Base-by-base conservation (phyloP, 2,113 vertebrate species). In the Ceyx margarethae region DNA sequence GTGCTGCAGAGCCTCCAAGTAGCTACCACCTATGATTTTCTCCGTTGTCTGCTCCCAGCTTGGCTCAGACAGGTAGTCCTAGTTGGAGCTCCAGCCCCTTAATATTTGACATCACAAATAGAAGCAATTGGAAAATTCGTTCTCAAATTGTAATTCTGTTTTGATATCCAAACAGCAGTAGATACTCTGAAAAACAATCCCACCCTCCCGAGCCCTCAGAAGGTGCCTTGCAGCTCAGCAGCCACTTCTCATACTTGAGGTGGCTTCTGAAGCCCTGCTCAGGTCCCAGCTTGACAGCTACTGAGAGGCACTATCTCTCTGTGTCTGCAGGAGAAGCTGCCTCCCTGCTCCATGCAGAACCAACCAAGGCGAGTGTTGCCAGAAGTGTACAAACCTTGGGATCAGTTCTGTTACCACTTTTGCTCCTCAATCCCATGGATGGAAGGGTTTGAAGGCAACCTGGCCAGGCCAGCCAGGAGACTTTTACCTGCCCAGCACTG, bases 201-300 rank as follows among this genome's bases (percentile, higher is more conserved):
- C 26, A 28, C 3, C 2, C n/a, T 79, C 42, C 35, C 85, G 56
- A 89, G 53, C 21, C 31, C 29, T 29, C 61, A 54, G 25, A 15
- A 6, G 4, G 33, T 0, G 0, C 45, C 18, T 57, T 33, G 21
- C 13, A 80, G 18, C 10, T 10, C 20, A 43, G 22, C 0, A 89
- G 33, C 26, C 18, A 31, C 33, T 64, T 81, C 29, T 68, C 14
- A 57, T 8, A 22, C 11, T 23, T 10, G 51, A 16, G 13, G 17
- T 7, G 7, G n/a, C 35, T 67, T 33, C n/a, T 31, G 5, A 66
- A 50, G 9, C 15, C 31, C 28, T 61, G 25, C 40, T 85, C 46
- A 50, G 6, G 25, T 37, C 64, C 13, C 37, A n/a, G 4, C 19
- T 74, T 8, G 18, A 5, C 3, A 20, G 46, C 11, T 88, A 46